Evolutionary conservation across 2,797 vertebrate genomes (phyloP).

Genomic region (Lateolabrax maculatus): DNA sequence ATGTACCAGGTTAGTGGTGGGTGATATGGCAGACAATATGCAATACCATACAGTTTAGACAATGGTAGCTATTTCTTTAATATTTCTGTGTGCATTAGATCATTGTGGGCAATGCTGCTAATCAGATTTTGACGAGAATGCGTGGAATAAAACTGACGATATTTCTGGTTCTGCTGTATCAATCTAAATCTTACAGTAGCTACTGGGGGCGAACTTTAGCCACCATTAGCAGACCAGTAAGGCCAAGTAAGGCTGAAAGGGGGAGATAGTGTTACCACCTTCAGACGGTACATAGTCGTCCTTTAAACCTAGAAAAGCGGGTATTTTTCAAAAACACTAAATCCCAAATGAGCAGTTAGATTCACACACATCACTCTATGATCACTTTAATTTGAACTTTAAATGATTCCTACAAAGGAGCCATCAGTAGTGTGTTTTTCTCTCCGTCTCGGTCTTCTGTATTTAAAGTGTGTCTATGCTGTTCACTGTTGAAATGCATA

Average conservation of each 20-base stretch:
- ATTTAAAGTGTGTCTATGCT: slow-evolving; percentile 35
- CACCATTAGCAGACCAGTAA: not conserved
- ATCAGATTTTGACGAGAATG: too few species aligned
- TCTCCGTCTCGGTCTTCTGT: slow-evolving; percentile 16
- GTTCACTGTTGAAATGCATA: slow-evolving; percentile 62
- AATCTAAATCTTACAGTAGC: too few species aligned
- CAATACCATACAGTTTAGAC: not conserved
- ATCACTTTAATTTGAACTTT: not conserved
- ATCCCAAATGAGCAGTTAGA: not conserved
- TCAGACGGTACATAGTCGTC: not conserved
- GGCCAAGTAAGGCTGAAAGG: not conserved
- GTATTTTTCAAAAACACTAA: not conserved
- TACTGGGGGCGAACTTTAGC: too few species aligned
- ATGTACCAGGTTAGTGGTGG: not conserved
- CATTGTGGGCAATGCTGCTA: not conserved
- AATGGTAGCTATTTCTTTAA: not conserved
- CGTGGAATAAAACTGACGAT: too few species aligned
- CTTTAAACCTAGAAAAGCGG: not conserved
- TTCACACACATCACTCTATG: not conserved
- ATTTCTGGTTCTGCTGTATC: too few species aligned
- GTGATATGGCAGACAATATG: not conserved
- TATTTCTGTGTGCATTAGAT: not conserved
- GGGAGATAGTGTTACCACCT: not conserved
- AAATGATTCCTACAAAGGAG: slow-evolving; percentile 5
- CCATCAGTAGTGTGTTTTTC: not conserved